These are phyloP conservation scores for Marmota flaviventris DNA, from an alignment of 2,113 vertebrate genomes.

Conservation along the genomic window DNA sequence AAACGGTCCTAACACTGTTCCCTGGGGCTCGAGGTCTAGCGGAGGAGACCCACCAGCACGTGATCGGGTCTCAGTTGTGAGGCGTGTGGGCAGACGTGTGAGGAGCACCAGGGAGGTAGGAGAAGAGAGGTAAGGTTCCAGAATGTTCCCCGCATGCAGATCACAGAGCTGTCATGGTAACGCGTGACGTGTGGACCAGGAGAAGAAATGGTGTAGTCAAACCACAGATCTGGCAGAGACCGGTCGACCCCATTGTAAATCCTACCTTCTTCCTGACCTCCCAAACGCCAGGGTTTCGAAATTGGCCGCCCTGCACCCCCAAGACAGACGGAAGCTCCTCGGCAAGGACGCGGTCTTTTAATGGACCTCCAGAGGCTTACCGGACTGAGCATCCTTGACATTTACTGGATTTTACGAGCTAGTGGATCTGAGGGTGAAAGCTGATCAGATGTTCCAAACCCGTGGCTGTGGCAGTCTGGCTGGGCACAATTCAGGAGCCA, in stretches of 20 bases:
- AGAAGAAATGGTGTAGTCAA: not conserved
- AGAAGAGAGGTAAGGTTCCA: not conserved
- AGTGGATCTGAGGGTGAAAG: slow-evolving; percentile 54
- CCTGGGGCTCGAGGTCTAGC: not conserved
- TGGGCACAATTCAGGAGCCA: too few species aligned
- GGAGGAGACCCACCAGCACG: not conserved
- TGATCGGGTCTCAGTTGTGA: not conserved
- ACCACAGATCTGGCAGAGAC: not conserved
- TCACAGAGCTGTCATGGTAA: not conserved
- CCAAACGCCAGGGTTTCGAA: not conserved
- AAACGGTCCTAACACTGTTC: not conserved
- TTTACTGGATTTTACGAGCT: slow-evolving; percentile 70
- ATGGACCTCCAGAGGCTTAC: slow-evolving; percentile 50
- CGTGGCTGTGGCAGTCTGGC: too few species aligned
- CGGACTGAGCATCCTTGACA: slow-evolving; percentile 61
- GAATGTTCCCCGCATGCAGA: not conserved
- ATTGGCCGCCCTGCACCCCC: not conserved
- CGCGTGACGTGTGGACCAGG: too few species aligned
- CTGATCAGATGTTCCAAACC: slow-evolving; percentile 64
- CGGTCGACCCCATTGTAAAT: not conserved
- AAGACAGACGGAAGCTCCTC: not conserved
- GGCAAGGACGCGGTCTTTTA: slow-evolving; percentile 25
- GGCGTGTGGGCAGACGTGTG: not conserved
- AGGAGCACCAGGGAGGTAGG: not conserved
- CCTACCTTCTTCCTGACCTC: not conserved